Conservation (phyloP, 2,888 invertebrate genomes). For the Cyrtodaria siliqua region DNA sequence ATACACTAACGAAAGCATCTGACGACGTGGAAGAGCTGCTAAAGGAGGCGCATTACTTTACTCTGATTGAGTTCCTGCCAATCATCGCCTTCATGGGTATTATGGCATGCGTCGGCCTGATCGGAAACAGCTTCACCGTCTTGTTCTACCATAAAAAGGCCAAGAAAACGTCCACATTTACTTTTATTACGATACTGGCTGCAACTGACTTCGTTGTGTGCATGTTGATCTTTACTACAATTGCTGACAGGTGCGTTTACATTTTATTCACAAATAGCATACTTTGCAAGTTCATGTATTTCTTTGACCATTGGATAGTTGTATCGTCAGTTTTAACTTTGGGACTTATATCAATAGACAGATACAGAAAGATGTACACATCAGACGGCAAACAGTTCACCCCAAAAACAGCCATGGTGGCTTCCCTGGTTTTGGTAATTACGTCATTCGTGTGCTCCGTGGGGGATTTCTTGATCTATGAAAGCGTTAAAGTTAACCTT, state of each 20-base stretch:
- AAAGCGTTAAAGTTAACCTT: slow-evolving; percentile 22
- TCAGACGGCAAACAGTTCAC: slow-evolving; percentile 37
- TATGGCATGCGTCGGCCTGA: slow-evolving; percentile 20
- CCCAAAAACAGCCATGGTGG: slow-evolving; percentile 11
- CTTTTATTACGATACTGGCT: slow-evolving; percentile 37
- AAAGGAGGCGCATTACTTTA: not conserved
- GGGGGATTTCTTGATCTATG: slow-evolving; percentile 39
- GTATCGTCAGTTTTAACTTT: slow-evolving; percentile 37
- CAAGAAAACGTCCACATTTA: slow-evolving; percentile 23
- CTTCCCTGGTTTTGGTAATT: not conserved
- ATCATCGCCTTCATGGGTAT: slow-evolving; percentile 18
- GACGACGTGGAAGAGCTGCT: too few species aligned
- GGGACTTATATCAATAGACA: slow-evolving; percentile 42
- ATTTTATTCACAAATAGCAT: slow-evolving; percentile 17
- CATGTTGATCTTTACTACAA: slow-evolving; percentile 17
- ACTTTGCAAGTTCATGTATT: slow-evolving; percentile 47
- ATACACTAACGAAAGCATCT: too few species aligned
- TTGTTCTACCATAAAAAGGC: slow-evolving; percentile 28
- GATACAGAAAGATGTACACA: slow-evolving; percentile 37
- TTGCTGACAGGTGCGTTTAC: slow-evolving; percentile 33
- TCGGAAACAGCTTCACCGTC: slow-evolving; percentile 41
- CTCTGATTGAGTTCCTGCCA: slow-evolving; percentile 18
- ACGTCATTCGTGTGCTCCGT: slow-evolving; percentile 28
- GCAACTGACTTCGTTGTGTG: slow-evolving; percentile 39
- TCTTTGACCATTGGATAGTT: slow-evolving; percentile 51